These are phyloP conservation scores for Ceramica pisi DNA, from an alignment of 2,888 invertebrate species.

Conservation along the genomic window DNA sequence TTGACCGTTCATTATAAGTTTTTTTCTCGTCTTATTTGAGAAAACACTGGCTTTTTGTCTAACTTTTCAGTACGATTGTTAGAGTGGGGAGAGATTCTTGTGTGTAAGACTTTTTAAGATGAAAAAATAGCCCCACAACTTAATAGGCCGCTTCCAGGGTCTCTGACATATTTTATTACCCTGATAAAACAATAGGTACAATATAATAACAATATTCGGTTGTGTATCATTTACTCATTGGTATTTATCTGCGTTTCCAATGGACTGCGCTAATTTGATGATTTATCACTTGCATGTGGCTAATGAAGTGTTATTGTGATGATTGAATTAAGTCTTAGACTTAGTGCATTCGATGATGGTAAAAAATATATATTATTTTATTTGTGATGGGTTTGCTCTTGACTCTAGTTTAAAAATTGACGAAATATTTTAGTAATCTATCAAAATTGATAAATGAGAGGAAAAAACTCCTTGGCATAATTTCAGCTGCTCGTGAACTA, in stretches of 20 bases:
- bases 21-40: constrained; percentile 39
- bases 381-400: too few species aligned
- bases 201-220: neutral
- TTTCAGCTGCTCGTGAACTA: too few species aligned
- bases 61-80: constrained; percentile 23
- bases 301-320: constrained; percentile 5
- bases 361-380: too few species aligned
- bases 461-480: too few species aligned
- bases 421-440: neutral
- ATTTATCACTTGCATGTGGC: neutral
- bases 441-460: too few species aligned
- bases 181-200: too few species aligned
- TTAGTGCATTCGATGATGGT: neutral
- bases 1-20: constrained; percentile 59
- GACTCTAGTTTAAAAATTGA: too few species aligned
- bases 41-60: constrained; percentile 42
- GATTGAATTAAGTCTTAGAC: neutral
- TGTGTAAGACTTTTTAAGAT: neutral
- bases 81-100: neutral
- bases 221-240: constrained; percentile 3
- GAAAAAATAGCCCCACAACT: too few species aligned
- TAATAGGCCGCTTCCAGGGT: too few species aligned
- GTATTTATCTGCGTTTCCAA: constrained; percentile 15
- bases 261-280: constrained; percentile 23
- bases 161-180: too few species aligned